These are phyloP conservation scores for Drosophila burlai DNA, from an alignment of 1,140 invertebrate species.

Conservation along the genomic window DNA sequence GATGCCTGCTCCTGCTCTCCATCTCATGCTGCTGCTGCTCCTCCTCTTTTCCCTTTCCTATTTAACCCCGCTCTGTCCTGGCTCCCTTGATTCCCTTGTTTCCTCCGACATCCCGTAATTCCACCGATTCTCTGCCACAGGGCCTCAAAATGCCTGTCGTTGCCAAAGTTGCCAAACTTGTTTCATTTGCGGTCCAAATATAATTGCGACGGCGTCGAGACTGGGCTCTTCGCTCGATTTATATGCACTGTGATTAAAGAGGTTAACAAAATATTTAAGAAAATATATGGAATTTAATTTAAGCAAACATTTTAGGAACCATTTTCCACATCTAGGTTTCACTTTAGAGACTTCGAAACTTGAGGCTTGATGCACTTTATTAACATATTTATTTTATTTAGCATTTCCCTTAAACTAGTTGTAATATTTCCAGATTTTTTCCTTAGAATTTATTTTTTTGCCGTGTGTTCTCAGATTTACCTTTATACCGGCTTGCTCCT, in stretches of 20 bases:
- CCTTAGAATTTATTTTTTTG: neutral
- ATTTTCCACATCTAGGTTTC: neutral
- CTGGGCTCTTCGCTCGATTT: slow-evolving; percentile 24
- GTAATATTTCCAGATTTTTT: neutral
- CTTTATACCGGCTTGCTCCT: slow-evolving; percentile 21
- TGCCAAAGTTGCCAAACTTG: slow-evolving; percentile 81
- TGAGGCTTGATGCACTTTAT: too few species aligned
- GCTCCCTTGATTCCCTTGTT: slow-evolving; percentile 3
- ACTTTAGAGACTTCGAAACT: too few species aligned
- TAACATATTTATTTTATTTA: neutral
- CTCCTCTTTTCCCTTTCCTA: slow-evolving; percentile 3
- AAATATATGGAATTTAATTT: too few species aligned
- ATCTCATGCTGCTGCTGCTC: neutral
- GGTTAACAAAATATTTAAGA: neutral
- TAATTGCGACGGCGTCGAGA: slow-evolving; percentile 65
- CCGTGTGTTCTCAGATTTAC: neutral
- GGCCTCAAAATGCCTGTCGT: slow-evolving; percentile 75
- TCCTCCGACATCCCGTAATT: slow-evolving; percentile 5
- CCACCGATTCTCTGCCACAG: slow-evolving; percentile 27
- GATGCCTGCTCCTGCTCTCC: slow-evolving; percentile 9
- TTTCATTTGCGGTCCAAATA: slow-evolving; percentile 82
- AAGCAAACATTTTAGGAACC: too few species aligned
- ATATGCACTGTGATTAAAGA: slow-evolving; percentile 20
- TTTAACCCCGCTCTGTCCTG: neutral
- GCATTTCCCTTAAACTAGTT: too few species aligned